Base-by-base conservation (phyloP, 2,888 invertebrate species). In the Pardosa pseudoannulata region DNA sequence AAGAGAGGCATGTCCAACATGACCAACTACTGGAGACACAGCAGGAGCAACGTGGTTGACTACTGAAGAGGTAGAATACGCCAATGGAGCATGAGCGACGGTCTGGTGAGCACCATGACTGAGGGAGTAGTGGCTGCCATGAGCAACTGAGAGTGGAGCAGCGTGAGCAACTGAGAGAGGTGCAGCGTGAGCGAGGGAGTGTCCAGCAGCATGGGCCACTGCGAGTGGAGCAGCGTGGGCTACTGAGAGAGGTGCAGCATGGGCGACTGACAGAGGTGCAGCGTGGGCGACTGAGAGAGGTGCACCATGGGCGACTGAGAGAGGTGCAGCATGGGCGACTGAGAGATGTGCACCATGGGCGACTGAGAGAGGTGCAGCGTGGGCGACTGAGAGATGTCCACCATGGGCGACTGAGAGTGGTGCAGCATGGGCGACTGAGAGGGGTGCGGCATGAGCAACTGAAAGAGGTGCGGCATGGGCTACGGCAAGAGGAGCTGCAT, bases 221-320 rank as follows among this genome's bases (percentile, higher is more conserved):
- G 31, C 28, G n/a, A 65, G 16, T 1, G 36, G 19, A 1, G 67
- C 32, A 31, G 67, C 36, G 19, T 19, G 32, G 6, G 32, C 67
- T n/a, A 36, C n/a, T 1, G 74, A 64, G 1, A 73, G 72, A 1
- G 76, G 78, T 0, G 68, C 87, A n/a, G 71, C 41, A 9, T 65
- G 67, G 27, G 72, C 80, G 19, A 72, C 73, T 3, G 75, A 76
- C 29, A 72, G 78, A 27, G 71, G 80, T n/a, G n/a, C n/a, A n/a
- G n/a, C n/a, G n/a, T n/a, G n/a, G 5, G 56, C 23, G 23, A 3
- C 2, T 1, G 39, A 46, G 13, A 68, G 9, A 7, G 73, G 16
- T 2, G 50, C 71, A 27, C 76, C 82, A 29, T 7, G 3, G 5
- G 56, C 23, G 23, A 3, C 2, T 1, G 39, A 46, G 13, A 68